Percentiles rank a stretch among this genome's conserved stretches.
These are phyloP conservation scores for Yponomeuta cagnagella DNA, from an alignment of 2,888 invertebrate species.

Conservation along the genomic window DNA sequence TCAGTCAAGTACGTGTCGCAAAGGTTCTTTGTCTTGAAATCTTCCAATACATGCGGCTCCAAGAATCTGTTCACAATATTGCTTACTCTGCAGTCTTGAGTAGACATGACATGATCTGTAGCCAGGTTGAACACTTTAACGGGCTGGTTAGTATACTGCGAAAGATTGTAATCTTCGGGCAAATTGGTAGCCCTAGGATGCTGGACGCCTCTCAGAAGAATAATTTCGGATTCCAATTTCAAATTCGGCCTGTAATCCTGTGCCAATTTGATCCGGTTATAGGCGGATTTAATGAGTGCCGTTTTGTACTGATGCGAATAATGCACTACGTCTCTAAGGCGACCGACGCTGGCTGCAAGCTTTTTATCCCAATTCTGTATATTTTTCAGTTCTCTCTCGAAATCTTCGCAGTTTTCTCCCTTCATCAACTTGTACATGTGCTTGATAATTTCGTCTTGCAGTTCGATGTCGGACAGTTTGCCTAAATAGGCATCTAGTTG, in stretches of 20 bases:
- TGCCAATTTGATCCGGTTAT: constrained; percentile 32
- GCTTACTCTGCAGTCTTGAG: constrained; percentile 34
- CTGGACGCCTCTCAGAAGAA: constrained; percentile 37
- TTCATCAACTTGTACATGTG: constrained; percentile 33
- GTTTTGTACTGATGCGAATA: constrained; percentile 36
- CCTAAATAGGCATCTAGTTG: constrained; percentile 38
- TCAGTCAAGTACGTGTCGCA: constrained; percentile 30
- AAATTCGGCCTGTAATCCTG: constrained; percentile 34
- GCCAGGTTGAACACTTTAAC: constrained; percentile 34
- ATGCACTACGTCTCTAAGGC: constrained; percentile 23
- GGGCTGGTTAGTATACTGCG: constrained; percentile 35
- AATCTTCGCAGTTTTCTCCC: constrained; percentile 22
- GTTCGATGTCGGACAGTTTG: constrained; percentile 27
- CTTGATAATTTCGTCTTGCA: constrained; percentile 33
- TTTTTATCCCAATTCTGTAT: constrained; percentile 31
- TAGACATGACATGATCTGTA: constrained; percentile 32
- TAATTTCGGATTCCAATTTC: constrained; percentile 37
- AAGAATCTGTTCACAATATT: constrained; percentile 40
- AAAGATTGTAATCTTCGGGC: constrained; percentile 39
- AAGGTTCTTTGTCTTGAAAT: constrained; percentile 33
- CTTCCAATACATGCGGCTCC: constrained; percentile 29
- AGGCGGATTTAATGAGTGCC: constrained; percentile 31
- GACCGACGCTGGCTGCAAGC: constrained; percentile 27
- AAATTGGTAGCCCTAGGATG: constrained; percentile 26
- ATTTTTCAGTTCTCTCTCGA: constrained; percentile 26